phyloP scores from a whole-genome alignment of 1,140 invertebrate species.

The Trypoxylus dichotomus region DNA sequence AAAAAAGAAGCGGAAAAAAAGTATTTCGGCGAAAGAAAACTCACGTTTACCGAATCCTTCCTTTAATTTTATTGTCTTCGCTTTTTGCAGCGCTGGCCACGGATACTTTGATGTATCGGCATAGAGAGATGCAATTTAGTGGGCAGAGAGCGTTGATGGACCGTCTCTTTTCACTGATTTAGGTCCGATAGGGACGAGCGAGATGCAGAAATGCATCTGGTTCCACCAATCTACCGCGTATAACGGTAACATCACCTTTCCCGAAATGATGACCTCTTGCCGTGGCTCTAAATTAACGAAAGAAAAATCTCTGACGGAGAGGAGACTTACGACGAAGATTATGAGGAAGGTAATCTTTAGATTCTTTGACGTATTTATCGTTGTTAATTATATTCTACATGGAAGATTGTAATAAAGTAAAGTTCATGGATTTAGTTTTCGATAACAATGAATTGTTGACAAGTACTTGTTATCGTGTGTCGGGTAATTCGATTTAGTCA shows the following conservation, averaged over 20 bases:
- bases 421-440: too few species aligned
- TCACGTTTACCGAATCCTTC: neutral
- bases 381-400: neutral
- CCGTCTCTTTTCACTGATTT: neutral
- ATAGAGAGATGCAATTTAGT: neutral
- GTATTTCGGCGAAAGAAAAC: neutral
- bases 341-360: neutral
- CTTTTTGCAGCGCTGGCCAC: neutral
- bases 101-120: neutral
- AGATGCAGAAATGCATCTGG: neutral
- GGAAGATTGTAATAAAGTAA: too few species aligned
- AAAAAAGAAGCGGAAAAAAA: neutral
- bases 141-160: neutral
- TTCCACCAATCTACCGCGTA: neutral
- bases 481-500: too few species aligned
- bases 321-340: neutral
- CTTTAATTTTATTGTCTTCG: neutral
- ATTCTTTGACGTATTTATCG: neutral
- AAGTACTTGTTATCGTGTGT: too few species aligned
- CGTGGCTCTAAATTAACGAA: neutral
- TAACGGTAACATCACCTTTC: conserved; percentile 21
- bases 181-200: neutral
- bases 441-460: too few species aligned
- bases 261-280: conserved; percentile 7
- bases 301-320: neutral